These are phyloP conservation scores for Ataeniobius toweri DNA, from an alignment of 2,797 vertebrate species.

Conservation along the genomic window DNA sequence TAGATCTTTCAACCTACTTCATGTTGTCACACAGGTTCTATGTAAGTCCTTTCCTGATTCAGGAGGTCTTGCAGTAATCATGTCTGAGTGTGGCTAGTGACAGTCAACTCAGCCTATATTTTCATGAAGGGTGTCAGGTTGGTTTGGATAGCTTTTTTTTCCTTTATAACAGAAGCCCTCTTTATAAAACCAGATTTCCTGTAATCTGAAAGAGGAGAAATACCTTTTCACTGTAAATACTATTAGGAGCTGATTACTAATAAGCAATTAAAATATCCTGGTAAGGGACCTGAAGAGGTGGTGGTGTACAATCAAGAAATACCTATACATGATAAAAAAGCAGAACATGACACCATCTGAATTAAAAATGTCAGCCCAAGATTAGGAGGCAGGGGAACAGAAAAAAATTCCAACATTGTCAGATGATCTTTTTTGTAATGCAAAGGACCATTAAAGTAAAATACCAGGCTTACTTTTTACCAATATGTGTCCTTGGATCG, in stretches of 20 bases:
- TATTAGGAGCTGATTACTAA: not conserved
- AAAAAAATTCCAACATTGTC: constrained; percentile 12
- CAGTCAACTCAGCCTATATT: no score
- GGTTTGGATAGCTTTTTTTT: not conserved
- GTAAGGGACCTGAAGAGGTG: not conserved
- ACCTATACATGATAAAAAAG: not conserved
- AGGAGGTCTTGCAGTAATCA: no score
- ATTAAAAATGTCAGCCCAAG: constrained; percentile 7
- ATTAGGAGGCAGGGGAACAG: accelerated
- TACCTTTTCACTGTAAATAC: no score
- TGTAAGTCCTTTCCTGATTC: not conserved
- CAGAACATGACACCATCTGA: not conserved
- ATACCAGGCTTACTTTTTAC: constrained; percentile 1
- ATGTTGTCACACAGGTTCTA: not conserved
- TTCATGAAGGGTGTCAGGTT: not conserved
- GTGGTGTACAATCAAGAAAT: not conserved
- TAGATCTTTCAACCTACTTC: no score
- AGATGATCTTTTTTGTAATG: not conserved
- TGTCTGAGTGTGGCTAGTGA: no score
- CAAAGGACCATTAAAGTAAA: not conserved
- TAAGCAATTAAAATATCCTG: not conserved
- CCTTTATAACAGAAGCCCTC: no score
- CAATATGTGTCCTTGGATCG: not conserved
- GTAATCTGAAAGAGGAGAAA: no score
- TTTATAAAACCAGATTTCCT: no score